A percentile compares a stretch with the other conserved stretches of the same genome.
Conservation (phyloP, 2,888 invertebrate genomes). For the Nysson spinosus region DNA sequence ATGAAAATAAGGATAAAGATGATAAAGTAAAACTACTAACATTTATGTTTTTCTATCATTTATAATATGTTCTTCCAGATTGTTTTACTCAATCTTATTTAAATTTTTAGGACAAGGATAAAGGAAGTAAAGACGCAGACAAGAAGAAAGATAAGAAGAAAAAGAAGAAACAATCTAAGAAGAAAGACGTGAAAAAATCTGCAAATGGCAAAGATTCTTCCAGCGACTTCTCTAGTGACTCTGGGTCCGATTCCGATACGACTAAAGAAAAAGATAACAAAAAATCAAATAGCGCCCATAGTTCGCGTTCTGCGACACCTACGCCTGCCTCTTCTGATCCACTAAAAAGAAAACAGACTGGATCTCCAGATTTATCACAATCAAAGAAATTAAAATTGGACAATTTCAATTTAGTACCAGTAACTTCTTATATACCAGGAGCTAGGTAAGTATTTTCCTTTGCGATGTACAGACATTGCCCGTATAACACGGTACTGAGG, state of each 20-base stretch:
- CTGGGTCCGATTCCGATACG: constrained; percentile 69
- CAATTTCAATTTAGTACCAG: constrained; percentile 71
- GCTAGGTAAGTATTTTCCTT: constrained; percentile 72
- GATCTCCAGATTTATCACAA: constrained; percentile 77
- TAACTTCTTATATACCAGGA: constrained; percentile 78
- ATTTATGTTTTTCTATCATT: not conserved
- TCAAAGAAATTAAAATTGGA: constrained; percentile 81
- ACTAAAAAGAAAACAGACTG: constrained; percentile 70
- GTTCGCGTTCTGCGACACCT: constrained; percentile 79
- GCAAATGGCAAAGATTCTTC: constrained; percentile 70
- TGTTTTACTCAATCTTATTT: not conserved
- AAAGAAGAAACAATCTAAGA: constrained; percentile 74
- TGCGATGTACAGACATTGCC: too few species aligned
- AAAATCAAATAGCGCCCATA: constrained; percentile 78
- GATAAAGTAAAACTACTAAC: constrained; percentile 78
- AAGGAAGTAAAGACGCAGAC: constrained; percentile 75
- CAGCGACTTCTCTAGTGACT: constrained; percentile 73
- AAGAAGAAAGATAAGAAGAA: constrained; percentile 76
- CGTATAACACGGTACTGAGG: too few species aligned
- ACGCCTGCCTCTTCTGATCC: constrained; percentile 72
- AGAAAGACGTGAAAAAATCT: constrained; percentile 67
- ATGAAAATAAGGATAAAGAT: constrained; percentile 80
- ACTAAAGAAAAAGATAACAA: constrained; percentile 77
- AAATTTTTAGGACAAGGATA: constrained; percentile 76
- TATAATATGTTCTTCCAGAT: not conserved